phyloP scores from a whole-genome alignment of 2,888 invertebrate species.

The Dryadula phaetusa region DNA sequence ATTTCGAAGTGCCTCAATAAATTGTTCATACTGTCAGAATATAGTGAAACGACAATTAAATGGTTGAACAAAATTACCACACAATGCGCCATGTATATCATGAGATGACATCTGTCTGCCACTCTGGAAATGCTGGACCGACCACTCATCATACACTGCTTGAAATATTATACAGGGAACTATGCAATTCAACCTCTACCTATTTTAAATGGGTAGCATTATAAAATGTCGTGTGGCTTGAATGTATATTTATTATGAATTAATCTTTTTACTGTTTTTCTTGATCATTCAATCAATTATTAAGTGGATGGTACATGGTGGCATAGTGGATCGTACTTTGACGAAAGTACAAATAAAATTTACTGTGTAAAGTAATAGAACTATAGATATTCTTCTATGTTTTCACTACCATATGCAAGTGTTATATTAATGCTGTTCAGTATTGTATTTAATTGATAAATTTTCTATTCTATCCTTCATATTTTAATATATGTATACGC shows the following conservation, averaged over 20 bases:
- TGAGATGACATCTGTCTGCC: constrained; percentile 72
- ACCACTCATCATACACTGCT: constrained; percentile 68
- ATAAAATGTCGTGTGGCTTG: neutral
- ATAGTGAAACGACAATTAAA: constrained; percentile 79
- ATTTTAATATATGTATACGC: too few species aligned
- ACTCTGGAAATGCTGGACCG: constrained; percentile 57
- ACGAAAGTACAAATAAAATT: too few species aligned
- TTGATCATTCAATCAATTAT: neutral
- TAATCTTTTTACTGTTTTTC: constrained; percentile 1
- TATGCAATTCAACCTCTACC: constrained; percentile 14
- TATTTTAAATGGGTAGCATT: constrained; percentile 16
- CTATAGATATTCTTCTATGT: too few species aligned
- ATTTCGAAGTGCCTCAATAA: constrained; percentile 78
- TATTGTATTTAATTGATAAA: too few species aligned
- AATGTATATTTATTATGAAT: neutral
- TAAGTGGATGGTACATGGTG: too few species aligned
- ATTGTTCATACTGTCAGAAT: constrained; percentile 75
- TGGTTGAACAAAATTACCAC: constrained; percentile 76
- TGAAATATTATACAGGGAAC: constrained; percentile 51
- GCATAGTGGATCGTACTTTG: too few species aligned
- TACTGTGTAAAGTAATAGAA: too few species aligned
- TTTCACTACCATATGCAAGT: too few species aligned
- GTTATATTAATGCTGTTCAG: too few species aligned
- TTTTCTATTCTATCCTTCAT: too few species aligned
- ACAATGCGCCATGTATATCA: constrained; percentile 80